These are phyloP conservation scores for Poeciliopsis prolifica DNA, from an alignment of 2,113 vertebrate genomes.

Conservation along the genomic window DNA sequence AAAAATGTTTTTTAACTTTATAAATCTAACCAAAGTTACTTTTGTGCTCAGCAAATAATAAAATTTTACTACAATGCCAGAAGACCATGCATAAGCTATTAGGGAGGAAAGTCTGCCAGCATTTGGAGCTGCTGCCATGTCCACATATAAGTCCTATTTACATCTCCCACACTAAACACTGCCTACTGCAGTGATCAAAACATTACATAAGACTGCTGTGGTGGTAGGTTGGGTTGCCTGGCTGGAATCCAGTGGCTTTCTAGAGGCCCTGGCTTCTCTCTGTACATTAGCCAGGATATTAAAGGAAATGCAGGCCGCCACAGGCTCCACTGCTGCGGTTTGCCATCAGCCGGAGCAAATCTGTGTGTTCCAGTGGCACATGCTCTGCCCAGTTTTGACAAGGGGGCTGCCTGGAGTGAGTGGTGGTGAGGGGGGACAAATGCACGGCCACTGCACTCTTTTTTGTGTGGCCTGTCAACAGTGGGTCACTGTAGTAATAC, in stretches of 20 bases:
- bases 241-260: conserved; percentile 68
- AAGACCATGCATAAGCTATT: conserved; percentile 22
- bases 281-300: conserved; percentile 81
- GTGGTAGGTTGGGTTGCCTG: conserved; percentile 64
- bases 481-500: conserved; percentile 61
- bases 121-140: conserved; percentile 37
- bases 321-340: conserved; percentile 77
- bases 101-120: conserved; percentile 29
- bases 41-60: background rate
- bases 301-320: conserved; percentile 79
- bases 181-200: conserved; percentile 64
- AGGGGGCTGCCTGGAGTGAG: conserved; percentile 36
- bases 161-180: conserved; percentile 45
- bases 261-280: conserved; percentile 74
- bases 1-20: background rate
- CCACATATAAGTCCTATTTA: conserved; percentile 59
- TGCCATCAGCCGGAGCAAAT: conserved; percentile 77
- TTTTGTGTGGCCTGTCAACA: conserved; percentile 71
- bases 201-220: conserved; percentile 72
- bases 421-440: conserved; percentile 46
- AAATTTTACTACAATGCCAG: conserved; percentile 26
- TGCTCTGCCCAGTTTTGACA: conserved; percentile 65
- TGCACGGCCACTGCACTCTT: conserved; percentile 63
- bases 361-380: conserved; percentile 71
- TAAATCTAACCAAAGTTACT: background rate